Conservation (phyloP, 2,888 invertebrate genomes). For the Ophion slaviceki region DNA sequence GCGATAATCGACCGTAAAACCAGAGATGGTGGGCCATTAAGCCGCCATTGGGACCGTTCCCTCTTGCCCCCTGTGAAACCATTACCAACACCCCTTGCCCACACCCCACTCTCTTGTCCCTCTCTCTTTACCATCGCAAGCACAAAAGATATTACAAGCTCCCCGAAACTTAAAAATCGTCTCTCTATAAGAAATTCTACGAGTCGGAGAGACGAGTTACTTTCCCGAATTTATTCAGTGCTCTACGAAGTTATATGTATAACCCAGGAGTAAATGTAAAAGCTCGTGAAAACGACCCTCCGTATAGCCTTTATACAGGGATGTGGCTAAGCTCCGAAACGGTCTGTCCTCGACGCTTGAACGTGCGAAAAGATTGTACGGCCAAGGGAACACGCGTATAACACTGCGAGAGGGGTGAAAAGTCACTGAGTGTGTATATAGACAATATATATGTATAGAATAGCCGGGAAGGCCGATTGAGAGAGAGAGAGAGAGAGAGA, state of each 20-base stretch:
- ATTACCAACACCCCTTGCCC: slow-evolving; percentile 61
- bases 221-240: slow-evolving; percentile 61
- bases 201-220: slow-evolving; percentile 27
- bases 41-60: slow-evolving; percentile 67
- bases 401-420: slow-evolving; percentile 53
- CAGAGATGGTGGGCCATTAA: slow-evolving; percentile 75
- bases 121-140: slow-evolving; percentile 5
- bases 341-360: slow-evolving; percentile 55
- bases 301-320: slow-evolving; percentile 39
- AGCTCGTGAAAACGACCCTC: slow-evolving; percentile 67
- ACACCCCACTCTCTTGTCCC: background rate
- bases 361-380: slow-evolving; percentile 53
- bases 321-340: slow-evolving; percentile 55
- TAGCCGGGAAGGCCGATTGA: slow-evolving; percentile 59
- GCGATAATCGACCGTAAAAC: slow-evolving; percentile 82
- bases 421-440: slow-evolving; percentile 13
- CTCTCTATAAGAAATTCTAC: slow-evolving; percentile 48
- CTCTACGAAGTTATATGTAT: slow-evolving; percentile 79
- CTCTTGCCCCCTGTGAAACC: slow-evolving; percentile 64
- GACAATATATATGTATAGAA: slow-evolving; percentile 38
- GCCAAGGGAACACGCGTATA: slow-evolving; percentile 60
- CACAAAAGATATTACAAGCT: slow-evolving; percentile 60
- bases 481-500: slow-evolving; percentile 64
- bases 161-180: slow-evolving; percentile 63
- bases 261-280: slow-evolving; percentile 69